These are phyloP conservation scores for Hybognathus amarus DNA, from an alignment of 2,797 vertebrate species.

Conservation along the genomic window DNA sequence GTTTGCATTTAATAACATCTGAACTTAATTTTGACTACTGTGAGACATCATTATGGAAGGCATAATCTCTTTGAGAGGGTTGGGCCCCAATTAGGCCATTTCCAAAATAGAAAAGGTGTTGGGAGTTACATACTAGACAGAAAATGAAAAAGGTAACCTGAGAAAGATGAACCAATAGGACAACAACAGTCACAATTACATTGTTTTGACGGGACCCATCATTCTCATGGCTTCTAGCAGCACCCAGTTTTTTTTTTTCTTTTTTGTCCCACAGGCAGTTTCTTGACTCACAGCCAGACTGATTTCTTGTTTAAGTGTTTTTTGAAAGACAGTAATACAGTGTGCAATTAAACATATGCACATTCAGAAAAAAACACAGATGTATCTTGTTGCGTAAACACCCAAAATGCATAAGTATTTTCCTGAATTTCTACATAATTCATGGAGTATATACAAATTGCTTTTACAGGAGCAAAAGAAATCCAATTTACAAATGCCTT, in stretches of 20 bases:
- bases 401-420: neutral
- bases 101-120: neutral
- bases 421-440: neutral
- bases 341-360: neutral
- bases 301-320: neutral
- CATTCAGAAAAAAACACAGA: neutral
- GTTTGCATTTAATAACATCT: neutral
- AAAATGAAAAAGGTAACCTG: neutral
- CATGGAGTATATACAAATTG: neutral
- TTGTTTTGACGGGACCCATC: neutral
- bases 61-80: neutral
- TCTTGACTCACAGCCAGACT: neutral
- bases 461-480: neutral
- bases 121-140: neutral
- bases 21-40: neutral
- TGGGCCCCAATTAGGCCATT: neutral
- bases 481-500: slow-evolving; percentile 23
- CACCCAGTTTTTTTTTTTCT: neutral
- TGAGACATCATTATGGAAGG: neutral
- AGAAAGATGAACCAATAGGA: neutral
- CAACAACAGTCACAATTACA: neutral
- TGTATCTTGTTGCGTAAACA: neutral
- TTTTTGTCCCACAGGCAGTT: slow-evolving; percentile 1
- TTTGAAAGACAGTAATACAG: neutral
- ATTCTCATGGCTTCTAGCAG: neutral